These are phyloP conservation scores for Eulacestoma nigropectus DNA, from an alignment of 2,113 vertebrate species.

Conservation along the genomic window DNA sequence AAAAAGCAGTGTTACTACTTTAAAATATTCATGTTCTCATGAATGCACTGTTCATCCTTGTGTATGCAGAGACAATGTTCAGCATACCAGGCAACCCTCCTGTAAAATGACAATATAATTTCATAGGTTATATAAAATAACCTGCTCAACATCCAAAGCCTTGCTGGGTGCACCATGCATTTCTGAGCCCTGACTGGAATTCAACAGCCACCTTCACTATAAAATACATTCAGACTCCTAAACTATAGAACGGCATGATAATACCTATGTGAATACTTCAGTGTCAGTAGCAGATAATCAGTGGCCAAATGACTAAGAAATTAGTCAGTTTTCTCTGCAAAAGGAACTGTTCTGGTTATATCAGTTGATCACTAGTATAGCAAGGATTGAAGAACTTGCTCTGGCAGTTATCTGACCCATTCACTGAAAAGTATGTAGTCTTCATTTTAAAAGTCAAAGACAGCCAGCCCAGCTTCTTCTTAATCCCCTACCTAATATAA, in stretches of 20 bases:
- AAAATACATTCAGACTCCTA: neutral
- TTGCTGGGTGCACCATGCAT: neutral
- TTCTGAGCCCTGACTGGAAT: neutral
- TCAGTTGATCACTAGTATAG: neutral
- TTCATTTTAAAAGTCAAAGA: neutral
- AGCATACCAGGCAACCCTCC: neutral
- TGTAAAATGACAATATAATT: neutral
- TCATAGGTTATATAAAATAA: neutral
- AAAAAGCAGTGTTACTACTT: neutral
- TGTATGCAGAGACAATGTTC: neutral
- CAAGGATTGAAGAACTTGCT: neutral
- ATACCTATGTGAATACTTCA: neutral
- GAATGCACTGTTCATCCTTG: neutral
- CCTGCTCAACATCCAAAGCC: neutral
- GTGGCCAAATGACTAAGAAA: neutral
- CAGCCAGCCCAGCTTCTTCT: neutral
- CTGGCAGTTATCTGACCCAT: neutral
- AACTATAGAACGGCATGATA: neutral
- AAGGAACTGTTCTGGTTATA: neutral
- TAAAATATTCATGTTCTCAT: neutral
- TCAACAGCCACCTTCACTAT: neutral
- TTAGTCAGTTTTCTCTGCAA: neutral
- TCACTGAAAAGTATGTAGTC: neutral
- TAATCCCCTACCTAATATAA: neutral
- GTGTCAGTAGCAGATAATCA: neutral